Base-by-base conservation (phyloP, 2,888 invertebrate genomes). In the Drosophila mayaguana region DNA sequence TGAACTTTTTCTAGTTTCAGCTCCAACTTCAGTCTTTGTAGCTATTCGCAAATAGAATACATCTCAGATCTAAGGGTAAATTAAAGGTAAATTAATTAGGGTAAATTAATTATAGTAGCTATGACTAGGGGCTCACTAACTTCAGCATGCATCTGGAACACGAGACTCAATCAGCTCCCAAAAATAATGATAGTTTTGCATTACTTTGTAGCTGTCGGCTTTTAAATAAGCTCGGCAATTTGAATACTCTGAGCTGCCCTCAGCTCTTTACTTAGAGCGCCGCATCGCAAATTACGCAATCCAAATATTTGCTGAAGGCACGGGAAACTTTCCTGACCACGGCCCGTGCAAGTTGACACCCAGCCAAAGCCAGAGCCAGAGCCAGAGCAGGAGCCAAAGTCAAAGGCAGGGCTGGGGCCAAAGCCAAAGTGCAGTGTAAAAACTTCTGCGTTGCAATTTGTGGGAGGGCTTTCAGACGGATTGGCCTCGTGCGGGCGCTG, bases 401-500 rank as follows among this genome's bases (percentile, higher is more conserved):
- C 80, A 84, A 69, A 63, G 77, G 48, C 63, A 54, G 75, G 25
- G 69, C 45, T 20, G n/a, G 63, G 57, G 73, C 73, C 75, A 71
- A 81, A 80, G 80, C 72, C 80, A 84, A 78, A 75, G 67, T 78
- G 77, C 77, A 75, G 72, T 72, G 66, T 34, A 46, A 66, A 84
- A 85, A 85, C 75, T 88, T 85, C 18, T 85, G 62, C 75, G 54
- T 70, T 84, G 86, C 88, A 84, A 88, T 84, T 88, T 88, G 74
- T 62, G 63, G 64, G 57, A 45, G 50, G 63, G 59, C 34, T 36
- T 9, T 43, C 25, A 32, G 40, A 18, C 38, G 45, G 34, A 22
- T 32, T 53, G 14, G 40, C 32, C 36, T 63, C 42, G 55, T 63
- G 77, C 80, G 64, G 77, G 76, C 71, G 65, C 71, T 85, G 74